phyloP scores from a whole-genome alignment of 2,797 vertebrate species.

The Agapornis canus region DNA sequence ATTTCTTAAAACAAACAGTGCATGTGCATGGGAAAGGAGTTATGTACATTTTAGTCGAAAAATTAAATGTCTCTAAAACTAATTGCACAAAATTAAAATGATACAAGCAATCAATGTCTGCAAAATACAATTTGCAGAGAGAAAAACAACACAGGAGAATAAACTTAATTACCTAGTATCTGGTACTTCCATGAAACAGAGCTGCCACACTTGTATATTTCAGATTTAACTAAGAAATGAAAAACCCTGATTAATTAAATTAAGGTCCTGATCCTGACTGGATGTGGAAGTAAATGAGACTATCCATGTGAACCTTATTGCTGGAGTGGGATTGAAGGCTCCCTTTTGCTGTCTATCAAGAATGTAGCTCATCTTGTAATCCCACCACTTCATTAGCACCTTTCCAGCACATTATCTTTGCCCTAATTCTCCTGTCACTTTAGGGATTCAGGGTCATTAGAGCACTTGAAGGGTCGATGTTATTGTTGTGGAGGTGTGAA shows the following conservation, averaged over 20 bases:
- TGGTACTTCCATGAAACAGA: neutral
- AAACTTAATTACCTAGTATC: neutral
- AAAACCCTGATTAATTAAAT: conserved; percentile 38
- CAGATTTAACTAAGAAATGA: neutral
- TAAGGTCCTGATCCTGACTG: neutral
- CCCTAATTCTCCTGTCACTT: conserved; percentile 76
- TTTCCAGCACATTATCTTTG: conserved; percentile 70
- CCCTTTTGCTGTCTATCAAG: neutral
- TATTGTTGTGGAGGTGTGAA: conserved; percentile 85
- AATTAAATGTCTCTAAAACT: neutral
- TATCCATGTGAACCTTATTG: neutral
- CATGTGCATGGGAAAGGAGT: neutral
- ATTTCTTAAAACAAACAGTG: neutral
- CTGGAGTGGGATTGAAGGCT: neutral
- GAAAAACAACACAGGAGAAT: neutral
- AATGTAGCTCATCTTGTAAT: conserved; percentile 27
- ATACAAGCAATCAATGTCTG: neutral
- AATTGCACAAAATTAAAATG: neutral
- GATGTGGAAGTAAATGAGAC: neutral
- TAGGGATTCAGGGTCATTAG: conserved; percentile 86
- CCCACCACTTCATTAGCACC: conserved; percentile 75
- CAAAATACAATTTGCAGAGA: neutral
- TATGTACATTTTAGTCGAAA: neutral
- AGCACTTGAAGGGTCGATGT: conserved; percentile 83
- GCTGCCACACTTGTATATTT: neutral